A percentile compares a stretch with the other conserved stretches of the same genome.
phyloP scores from a whole-genome alignment of 2,888 invertebrate species.

The Elegia similella region DNA sequence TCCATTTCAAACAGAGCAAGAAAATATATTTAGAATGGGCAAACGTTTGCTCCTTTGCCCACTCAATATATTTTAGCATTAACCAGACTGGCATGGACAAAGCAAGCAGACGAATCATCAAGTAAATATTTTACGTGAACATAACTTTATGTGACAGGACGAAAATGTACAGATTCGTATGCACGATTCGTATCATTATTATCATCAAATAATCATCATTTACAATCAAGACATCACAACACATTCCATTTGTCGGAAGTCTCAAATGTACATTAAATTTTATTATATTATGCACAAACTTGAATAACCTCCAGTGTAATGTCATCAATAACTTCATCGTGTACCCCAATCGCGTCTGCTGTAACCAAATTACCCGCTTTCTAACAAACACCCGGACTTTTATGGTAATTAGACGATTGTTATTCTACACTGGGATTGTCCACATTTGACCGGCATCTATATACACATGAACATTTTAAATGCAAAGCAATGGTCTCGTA shows the following conservation, averaged over 20 bases:
- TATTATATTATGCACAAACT: slow-evolving; percentile 61
- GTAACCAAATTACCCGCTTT: slow-evolving; percentile 81
- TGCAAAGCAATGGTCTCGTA: slow-evolving; percentile 78
- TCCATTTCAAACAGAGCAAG: too few relatives aligned
- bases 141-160: background rate
- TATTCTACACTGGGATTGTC: slow-evolving; percentile 70
- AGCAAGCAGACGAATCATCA: background rate
- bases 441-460: slow-evolving; percentile 80
- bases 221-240: slow-evolving; percentile 23
- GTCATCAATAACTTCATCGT: slow-evolving; percentile 62
- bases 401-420: slow-evolving; percentile 77
- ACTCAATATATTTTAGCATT: background rate
- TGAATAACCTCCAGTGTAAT: slow-evolving; percentile 52
- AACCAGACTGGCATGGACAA: background rate
- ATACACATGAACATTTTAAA: slow-evolving; percentile 74
- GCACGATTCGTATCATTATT: background rate
- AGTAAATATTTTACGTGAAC: background rate
- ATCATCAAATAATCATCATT: slow-evolving; percentile 14
- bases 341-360: slow-evolving; percentile 64
- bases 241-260: slow-evolving; percentile 57
- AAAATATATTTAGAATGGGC: too few relatives aligned
- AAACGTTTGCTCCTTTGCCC: too few relatives aligned
- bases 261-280: slow-evolving; percentile 60
- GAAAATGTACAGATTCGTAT: slow-evolving; percentile 6
- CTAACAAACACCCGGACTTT: slow-evolving; percentile 79